These are phyloP conservation scores for Parnassius mnemosyne DNA, from an alignment of 2,888 invertebrate genomes.

Conservation along the genomic window DNA sequence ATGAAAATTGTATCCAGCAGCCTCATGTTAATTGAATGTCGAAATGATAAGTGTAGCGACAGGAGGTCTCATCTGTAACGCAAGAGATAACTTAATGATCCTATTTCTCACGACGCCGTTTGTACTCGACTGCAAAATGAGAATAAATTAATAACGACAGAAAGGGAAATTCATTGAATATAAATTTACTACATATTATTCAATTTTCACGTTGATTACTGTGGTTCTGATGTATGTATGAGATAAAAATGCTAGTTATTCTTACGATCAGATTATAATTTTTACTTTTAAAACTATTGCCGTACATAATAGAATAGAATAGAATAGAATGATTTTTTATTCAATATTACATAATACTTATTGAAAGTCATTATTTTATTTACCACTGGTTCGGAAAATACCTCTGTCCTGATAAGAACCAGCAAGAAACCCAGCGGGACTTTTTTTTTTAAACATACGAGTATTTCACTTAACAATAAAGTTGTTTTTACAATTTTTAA, in stretches of 20 bases:
- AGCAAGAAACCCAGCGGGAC: too few species aligned
- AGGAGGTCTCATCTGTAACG: constrained; percentile 18
- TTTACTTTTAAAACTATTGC: background rate
- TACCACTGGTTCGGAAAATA: too few species aligned
- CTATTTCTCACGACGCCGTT: constrained; percentile 25
- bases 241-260: background rate
- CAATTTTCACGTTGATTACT: too few species aligned
- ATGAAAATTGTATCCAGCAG: background rate
- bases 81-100: constrained; percentile 25
- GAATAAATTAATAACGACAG: constrained; percentile 16
- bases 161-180: constrained; percentile 7
- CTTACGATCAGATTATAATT: background rate
- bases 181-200: background rate
- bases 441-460: too few species aligned
- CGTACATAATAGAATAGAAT: too few species aligned
- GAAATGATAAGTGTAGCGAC: constrained; percentile 25
- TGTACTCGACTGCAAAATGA: constrained; percentile 4
- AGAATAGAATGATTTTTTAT: too few species aligned
- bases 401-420: too few species aligned
- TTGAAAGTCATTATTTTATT: too few species aligned
- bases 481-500: too few species aligned
- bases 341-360: too few species aligned
- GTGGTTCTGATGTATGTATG: too few species aligned
- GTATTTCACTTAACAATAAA: too few species aligned
- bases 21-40: constrained; percentile 24